Percentiles rank a stretch among this genome's conserved stretches.
Evolutionary conservation across 2,113 vertebrate genomes (phyloP).

Genomic region (Haemorhous mexicanus): DNA sequence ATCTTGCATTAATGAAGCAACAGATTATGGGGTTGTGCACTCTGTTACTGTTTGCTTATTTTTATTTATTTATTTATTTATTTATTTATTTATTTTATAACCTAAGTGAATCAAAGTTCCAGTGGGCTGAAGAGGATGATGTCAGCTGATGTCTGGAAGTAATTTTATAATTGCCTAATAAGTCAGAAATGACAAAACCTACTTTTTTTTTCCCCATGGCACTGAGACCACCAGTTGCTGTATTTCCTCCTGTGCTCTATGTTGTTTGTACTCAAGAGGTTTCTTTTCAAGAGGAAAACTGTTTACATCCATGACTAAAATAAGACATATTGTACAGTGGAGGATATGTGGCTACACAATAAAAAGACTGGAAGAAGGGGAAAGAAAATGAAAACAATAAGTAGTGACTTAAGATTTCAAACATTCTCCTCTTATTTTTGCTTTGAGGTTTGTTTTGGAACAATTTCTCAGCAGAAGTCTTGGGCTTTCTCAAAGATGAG

Average conservation of each 20-base stretch:
- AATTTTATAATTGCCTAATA: slow-evolving; percentile 38
- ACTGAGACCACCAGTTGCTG: slow-evolving; percentile 5
- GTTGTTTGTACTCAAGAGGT: neutral
- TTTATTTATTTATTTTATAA: slow-evolving; percentile 27
- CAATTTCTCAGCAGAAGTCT: neutral
- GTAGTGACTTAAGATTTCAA: neutral
- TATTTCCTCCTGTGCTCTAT: neutral
- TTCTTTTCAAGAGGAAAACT: neutral
- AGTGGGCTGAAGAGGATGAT: slow-evolving; percentile 16
- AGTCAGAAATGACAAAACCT: slow-evolving; percentile 32
- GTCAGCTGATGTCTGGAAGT: slow-evolving; percentile 46
- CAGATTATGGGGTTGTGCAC: slow-evolving; percentile 17
- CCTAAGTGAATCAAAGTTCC: neutral
- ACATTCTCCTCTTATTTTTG: neutral
- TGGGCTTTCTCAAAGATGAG: neutral
- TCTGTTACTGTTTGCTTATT: slow-evolving; percentile 38
- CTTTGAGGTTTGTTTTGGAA: neutral
- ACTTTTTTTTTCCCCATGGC: neutral
- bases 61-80: neutral
- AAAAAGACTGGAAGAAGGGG: neutral
- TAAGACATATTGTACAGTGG: neutral
- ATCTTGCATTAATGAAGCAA: slow-evolving; percentile 29
- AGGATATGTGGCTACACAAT: slow-evolving; percentile 3
- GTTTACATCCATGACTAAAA: neutral
- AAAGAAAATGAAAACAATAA: slow-evolving; percentile 25